Evolutionary conservation across 2,888 invertebrate species (phyloP), one percentile per base, ranked within the genome.

Genomic region (Galerucella nymphaeae): DNA sequence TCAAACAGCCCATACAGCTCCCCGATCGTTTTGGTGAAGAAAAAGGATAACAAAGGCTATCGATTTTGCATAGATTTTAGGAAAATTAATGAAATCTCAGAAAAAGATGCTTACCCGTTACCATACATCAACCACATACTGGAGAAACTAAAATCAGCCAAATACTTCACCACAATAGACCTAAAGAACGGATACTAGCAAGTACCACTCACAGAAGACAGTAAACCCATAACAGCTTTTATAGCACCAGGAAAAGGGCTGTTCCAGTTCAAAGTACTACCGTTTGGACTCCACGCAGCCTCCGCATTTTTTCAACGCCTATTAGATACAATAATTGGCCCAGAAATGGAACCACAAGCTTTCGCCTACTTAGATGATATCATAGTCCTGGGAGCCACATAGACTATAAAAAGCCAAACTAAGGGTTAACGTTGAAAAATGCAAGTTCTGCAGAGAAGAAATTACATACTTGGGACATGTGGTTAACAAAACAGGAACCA

Each of bases 1-100:
- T 57, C 18, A 2, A 57, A 57, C 18, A 57, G 57, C 8, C 20
- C 20, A 2, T 57, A 10, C 20, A 57, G 57, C 10, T 20, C 23
- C 8, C 57, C 57, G 10, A 57, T 18, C 23, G 57, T 57, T 13
- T 13, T 57, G 20, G 57, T 57, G 18, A 23, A 23, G 16, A 57
- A 55, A 30, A 62, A 57, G 23, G 30, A 30, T 30, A 30, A 57
- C 23, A 20, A 20, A 8, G 20, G 11, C 6, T 57, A 57, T 16
- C 2, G 57, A 18, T 57, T 57, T 18, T 57, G 57, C 57, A 57
- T 57, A 18, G 57, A 57, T 20, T 57, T 57, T 9, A 20, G 57
- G 57, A 18, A 23, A 5, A 16, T 53, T 53, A 53, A 53, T 53
- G 53, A 53, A 30, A 30, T 30, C 5, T n/a, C n/a, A 13, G n/a